A percentile compares a stretch with the other conserved stretches of the same genome.
Conservation (phyloP, 2,888 invertebrate species). For the Acronicta aceris region DNA sequence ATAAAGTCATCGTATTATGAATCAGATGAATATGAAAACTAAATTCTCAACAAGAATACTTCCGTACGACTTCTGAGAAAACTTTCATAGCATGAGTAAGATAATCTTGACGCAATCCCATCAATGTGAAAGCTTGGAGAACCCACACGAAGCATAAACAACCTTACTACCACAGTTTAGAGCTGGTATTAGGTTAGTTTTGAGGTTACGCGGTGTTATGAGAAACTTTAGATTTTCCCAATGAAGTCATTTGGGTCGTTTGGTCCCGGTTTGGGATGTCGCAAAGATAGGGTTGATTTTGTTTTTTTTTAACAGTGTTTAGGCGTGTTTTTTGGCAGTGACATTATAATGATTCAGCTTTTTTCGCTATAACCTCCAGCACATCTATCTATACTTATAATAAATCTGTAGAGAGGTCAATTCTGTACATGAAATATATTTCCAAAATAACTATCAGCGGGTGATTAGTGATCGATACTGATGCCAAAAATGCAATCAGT, state of each 20-base stretch:
- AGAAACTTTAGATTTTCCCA: conserved; percentile 55
- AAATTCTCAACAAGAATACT: conserved; percentile 25
- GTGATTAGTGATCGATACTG: too few species aligned
- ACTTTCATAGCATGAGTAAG: conserved; percentile 59
- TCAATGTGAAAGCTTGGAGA: conserved; percentile 56
- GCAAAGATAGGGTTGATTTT: conserved; percentile 29
- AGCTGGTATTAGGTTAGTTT: conserved; percentile 15
- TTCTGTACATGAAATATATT: too few species aligned
- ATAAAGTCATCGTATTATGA: background rate
- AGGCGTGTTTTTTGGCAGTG: background rate
- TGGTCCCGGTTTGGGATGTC: conserved; percentile 24
- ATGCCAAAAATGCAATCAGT: too few species aligned
- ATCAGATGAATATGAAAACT: conserved; percentile 27
- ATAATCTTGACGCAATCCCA: conserved; percentile 59
- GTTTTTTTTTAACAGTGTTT: background rate
- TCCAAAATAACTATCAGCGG: too few species aligned
- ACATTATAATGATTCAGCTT: background rate
- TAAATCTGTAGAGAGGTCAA: too few species aligned
- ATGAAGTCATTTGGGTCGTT: conserved; percentile 53
- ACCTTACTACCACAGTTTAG: conserved; percentile 21
- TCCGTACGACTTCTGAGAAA: conserved; percentile 53
- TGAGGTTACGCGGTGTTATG: conserved; percentile 22
- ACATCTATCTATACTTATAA: too few species aligned
- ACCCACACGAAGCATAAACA: conserved; percentile 11
- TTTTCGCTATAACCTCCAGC: too few species aligned